Base-by-base conservation (phyloP, 2,888 invertebrate species). In the Callimorpha dominula region DNA sequence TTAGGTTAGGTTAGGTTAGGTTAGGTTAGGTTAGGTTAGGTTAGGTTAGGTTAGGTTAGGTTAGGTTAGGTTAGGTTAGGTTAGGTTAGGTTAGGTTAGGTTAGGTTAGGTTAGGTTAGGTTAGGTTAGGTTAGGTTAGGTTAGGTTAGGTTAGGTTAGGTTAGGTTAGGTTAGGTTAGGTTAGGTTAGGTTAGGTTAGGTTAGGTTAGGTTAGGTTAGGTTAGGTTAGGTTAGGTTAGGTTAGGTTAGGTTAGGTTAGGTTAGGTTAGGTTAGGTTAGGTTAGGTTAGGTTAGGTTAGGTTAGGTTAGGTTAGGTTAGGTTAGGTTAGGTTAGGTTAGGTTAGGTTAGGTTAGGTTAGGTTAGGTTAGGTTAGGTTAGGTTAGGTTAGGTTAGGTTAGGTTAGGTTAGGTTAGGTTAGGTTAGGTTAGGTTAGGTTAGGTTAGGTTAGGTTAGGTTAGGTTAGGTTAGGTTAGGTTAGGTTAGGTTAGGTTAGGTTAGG, bases 11-110 rank as follows among this genome's bases (percentile, higher is more conserved):
- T 68, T 68, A 68, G 68, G 68, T 68, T 68, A 68, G 68, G 68
- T 68, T 68, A 68, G 68, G 68, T 68, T 68, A 60, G 68, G 68
- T 60, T 68, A 68, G 68, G 57, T 68, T 68, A 57, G 57, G 60
- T 67, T 70, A 70, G 70, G 70, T 70, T 70, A 70, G 70, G 70
- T 70, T 70, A 70, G 70, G 70, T 70, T 70, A 70, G 70, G 70
- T 70, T 70, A 70, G 70, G 70, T 70, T 70, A 70, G 70, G 70
- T 70, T 70, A 70, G 70, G 70, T 70, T 70, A 70, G 70, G 70
- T 70, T 70, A 70, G 70, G 70, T 70, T 70, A 70, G 70, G 70
- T 70, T 70, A 70, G 70, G 70, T 70, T 70, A 70, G 70, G 70
- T 70, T 70, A 70, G 70, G 70, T 70, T 70, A 70, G 70, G 70